phyloP scores from a whole-genome alignment of 2,113 vertebrate genomes.

The zebrafish (Danio rerio) region GRCz12tu NC_133196.1:21167501-21168000 shows the following conservation, averaged over 20 bases:
- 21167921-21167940: background rate
- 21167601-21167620: no score
- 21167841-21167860: background rate
- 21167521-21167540: no score
- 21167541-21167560: no score
- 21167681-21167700: no score
- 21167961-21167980: background rate
- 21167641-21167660: no score
- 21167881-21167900: slow-evolving; percentile 3
- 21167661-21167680: no score
- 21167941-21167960: slow-evolving; percentile 1
- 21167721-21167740: background rate
- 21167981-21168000: background rate
- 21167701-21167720: no score
- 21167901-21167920: background rate
- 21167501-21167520: no score
- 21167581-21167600: no score
- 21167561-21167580: no score
- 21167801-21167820: background rate
- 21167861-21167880: background rate
- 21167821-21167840: background rate
- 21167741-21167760: slow-evolving; percentile 8
- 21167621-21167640: no score
- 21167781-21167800: background rate
- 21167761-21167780: slow-evolving; percentile 18